phyloP scores from a whole-genome alignment of 2,888 invertebrate genomes.

The Limenitis camilla region DNA sequence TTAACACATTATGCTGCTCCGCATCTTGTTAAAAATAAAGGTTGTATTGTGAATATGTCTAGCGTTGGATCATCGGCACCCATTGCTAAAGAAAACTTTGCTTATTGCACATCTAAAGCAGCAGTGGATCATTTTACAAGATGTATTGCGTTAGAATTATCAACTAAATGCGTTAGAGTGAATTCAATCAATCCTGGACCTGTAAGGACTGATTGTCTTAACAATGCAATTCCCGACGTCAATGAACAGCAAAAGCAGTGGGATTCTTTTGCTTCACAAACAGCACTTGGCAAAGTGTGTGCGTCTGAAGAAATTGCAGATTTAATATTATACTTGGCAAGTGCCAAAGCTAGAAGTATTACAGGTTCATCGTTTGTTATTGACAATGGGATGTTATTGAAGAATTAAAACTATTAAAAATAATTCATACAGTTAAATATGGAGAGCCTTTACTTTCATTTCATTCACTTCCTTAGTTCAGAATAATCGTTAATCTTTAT shows the following conservation, averaged over 20 bases:
- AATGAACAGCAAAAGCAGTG: background rate
- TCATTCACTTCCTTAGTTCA: too few relatives aligned
- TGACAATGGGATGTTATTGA: constrained; percentile 15
- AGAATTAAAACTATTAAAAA: background rate
- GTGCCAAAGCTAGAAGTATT: constrained; percentile 27
- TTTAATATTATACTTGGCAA: constrained; percentile 29
- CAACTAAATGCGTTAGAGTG: constrained; percentile 74
- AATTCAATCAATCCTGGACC: constrained; percentile 76
- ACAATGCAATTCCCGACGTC: constrained; percentile 2
- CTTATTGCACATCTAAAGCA: constrained; percentile 25
- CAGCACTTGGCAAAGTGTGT: constrained; percentile 19
- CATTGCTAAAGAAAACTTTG: constrained; percentile 11
- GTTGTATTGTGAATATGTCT: constrained; percentile 32
- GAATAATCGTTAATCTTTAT: too few relatives aligned
- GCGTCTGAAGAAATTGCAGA: constrained; percentile 34
- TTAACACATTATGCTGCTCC: constrained; percentile 29
- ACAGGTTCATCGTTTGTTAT: constrained; percentile 29
- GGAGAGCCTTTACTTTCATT: too few relatives aligned
- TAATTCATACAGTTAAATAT: too few relatives aligned
- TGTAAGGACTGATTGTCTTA: constrained; percentile 19
- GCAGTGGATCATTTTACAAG: constrained; percentile 82
- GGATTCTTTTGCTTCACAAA: constrained; percentile 5
- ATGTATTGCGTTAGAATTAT: constrained; percentile 79
- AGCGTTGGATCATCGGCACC: constrained; percentile 21
- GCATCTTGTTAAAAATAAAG: constrained; percentile 31